These are phyloP conservation scores for Chymomyza procnemis DNA, from an alignment of 2,888 invertebrate genomes.

Conservation along the genomic window DNA sequence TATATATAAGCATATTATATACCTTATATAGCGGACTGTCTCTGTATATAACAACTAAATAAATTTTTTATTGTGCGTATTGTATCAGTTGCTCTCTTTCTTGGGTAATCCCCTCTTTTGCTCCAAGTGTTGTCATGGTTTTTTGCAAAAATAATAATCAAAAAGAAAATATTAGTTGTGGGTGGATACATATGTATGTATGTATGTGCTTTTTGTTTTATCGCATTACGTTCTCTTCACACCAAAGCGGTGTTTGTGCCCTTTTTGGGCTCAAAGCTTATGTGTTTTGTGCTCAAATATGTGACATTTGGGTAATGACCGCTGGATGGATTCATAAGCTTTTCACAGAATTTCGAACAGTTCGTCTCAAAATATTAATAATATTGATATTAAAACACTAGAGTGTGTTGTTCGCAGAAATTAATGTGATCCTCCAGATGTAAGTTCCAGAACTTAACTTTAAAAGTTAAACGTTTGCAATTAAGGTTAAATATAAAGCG, in stretches of 20 bases:
- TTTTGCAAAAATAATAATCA: not conserved
- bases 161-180: not conserved
- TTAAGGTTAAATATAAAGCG: too few relatives aligned
- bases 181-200: not conserved
- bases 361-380: too few relatives aligned
- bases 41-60: not conserved
- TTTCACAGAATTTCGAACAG: too few relatives aligned
- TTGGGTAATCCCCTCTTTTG: not conserved
- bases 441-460: too few relatives aligned
- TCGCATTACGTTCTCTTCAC: not conserved
- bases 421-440: too few relatives aligned
- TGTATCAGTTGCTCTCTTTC: not conserved
- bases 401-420: too few relatives aligned
- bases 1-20: not conserved
- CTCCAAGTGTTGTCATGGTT: not conserved
- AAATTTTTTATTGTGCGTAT: not conserved
- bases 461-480: too few relatives aligned
- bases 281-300: not conserved
- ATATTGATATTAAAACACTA: too few relatives aligned
- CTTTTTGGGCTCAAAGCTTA: not conserved
- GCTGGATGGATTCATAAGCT: too few relatives aligned
- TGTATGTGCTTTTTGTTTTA: not conserved
- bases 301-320: too few relatives aligned
- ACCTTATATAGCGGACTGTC: not conserved
- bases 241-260: not conserved